phyloP scores from a whole-genome alignment of 2,888 invertebrate genomes.

The Harpagoxenus sublaevis region DNA sequence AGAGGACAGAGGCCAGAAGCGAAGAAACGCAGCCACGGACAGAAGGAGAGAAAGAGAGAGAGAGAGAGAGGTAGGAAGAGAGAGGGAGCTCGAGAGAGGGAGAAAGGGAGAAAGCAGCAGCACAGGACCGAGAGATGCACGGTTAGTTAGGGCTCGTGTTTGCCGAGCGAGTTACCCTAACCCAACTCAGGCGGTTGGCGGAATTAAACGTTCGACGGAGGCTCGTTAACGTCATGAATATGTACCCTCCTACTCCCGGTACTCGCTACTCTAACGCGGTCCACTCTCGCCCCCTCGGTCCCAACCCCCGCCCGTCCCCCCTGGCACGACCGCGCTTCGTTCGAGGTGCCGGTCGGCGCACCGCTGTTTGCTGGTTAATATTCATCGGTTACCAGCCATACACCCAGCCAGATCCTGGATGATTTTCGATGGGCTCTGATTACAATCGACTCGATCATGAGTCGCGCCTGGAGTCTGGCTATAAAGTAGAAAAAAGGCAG shows the following conservation, averaged over 20 bases:
- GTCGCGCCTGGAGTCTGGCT: constrained; percentile 31
- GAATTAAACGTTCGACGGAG: constrained; percentile 86
- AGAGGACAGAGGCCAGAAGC: constrained; percentile 69
- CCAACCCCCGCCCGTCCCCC: constrained; percentile 52
- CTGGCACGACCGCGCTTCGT: constrained; percentile 67
- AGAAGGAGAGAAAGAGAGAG: constrained; percentile 58
- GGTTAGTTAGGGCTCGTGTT: constrained; percentile 86
- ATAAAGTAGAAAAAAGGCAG: constrained; percentile 28
- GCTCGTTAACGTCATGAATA: constrained; percentile 87
- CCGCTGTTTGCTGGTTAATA: constrained; percentile 85
- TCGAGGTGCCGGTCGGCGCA: constrained; percentile 70
- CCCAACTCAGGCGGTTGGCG: constrained; percentile 86
- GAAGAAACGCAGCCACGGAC: constrained; percentile 45
- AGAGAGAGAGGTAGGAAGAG: constrained; percentile 9
- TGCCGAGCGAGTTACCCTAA: constrained; percentile 86
- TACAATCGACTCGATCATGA: constrained; percentile 80
- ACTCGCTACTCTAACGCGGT: constrained; percentile 76
- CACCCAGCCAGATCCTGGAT: constrained; percentile 75
- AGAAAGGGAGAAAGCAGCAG: constrained; percentile 59
- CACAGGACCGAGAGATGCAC: constrained; percentile 82
- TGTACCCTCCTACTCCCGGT: constrained; percentile 85
- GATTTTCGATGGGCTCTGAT: constrained; percentile 80
- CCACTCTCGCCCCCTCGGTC: constrained; percentile 67
- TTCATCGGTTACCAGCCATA: constrained; percentile 83
- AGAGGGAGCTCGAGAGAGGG: constrained; percentile 9